Conservation (phyloP, 2,797 vertebrate species). For the Gambelia wislizenii region DNA sequence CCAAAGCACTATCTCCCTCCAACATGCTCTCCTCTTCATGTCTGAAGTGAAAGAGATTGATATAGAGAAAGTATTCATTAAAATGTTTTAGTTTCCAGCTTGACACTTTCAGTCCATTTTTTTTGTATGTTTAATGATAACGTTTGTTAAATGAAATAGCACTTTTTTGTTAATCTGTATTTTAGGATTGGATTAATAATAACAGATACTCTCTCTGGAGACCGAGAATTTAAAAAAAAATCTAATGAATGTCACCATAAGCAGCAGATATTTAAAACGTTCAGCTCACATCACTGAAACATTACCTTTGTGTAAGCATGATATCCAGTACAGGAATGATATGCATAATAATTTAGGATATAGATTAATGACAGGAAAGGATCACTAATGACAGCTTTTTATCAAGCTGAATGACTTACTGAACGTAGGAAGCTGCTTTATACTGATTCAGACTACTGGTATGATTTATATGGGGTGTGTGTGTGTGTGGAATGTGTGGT, state of each 20-base stretch:
- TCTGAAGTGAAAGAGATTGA: conserved; percentile 27
- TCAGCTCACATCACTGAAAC: background rate
- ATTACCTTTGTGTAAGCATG: background rate
- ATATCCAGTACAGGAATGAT: background rate
- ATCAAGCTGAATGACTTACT: background rate
- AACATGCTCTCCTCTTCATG: background rate
- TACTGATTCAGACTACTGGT: background rate
- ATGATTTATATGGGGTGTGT: background rate
- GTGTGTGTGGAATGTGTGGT: too few species aligned
- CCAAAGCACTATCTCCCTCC: conserved; percentile 8
- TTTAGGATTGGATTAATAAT: conserved; percentile 28
- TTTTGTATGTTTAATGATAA: background rate
- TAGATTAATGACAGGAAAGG: background rate
- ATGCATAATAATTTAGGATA: background rate
- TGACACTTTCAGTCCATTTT: rapidly evolving
- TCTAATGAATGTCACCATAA: background rate
- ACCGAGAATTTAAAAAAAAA: background rate
- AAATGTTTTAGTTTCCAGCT: conserved; percentile 3
- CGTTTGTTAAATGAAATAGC: background rate
- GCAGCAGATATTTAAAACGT: conserved; percentile 5
- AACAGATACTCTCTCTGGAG: background rate
- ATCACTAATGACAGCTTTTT: background rate
- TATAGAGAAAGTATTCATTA: background rate
- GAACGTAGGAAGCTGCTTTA: background rate
- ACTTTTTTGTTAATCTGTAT: background rate